These are phyloP conservation scores for Myotis pilosus DNA, from an alignment of 2,797 vertebrate species.

Conservation along the genomic window DNA sequence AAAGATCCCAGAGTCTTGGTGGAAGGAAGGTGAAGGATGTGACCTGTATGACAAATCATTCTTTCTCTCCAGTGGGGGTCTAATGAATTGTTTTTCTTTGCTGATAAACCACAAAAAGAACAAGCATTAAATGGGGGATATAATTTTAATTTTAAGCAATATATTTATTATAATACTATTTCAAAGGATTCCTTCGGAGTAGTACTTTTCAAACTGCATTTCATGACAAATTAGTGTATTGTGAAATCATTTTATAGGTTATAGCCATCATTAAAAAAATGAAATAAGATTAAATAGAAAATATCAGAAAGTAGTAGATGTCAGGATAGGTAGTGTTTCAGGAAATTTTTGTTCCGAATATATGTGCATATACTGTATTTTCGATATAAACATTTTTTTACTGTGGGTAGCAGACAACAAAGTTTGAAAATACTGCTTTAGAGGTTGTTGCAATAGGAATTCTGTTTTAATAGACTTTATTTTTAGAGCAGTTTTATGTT, in stretches of 20 bases:
- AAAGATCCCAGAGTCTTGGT: background rate
- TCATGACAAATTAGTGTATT: background rate
- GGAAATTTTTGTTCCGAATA: background rate
- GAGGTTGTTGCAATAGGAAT: background rate
- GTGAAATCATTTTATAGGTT: background rate
- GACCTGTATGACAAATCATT: background rate
- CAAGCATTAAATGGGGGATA: background rate
- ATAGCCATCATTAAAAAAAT: background rate
- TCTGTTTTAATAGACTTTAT: background rate
- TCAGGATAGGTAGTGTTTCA: background rate
- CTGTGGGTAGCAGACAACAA: background rate
- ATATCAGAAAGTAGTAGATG: background rate
- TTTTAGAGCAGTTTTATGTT: background rate
- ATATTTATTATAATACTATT: background rate
- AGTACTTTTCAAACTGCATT: background rate
- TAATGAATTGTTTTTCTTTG: slow-evolving; percentile 29
- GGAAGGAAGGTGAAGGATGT: background rate
- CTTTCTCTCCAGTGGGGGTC: background rate
- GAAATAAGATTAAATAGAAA: background rate
- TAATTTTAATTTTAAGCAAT: background rate
- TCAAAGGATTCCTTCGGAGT: background rate
- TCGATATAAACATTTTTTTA: background rate
- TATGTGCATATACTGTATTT: background rate
- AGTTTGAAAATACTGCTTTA: background rate
- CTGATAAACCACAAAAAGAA: background rate